Evolutionary conservation across 2,113 vertebrate species (phyloP).

Genomic region (Equus quagga): DNA sequence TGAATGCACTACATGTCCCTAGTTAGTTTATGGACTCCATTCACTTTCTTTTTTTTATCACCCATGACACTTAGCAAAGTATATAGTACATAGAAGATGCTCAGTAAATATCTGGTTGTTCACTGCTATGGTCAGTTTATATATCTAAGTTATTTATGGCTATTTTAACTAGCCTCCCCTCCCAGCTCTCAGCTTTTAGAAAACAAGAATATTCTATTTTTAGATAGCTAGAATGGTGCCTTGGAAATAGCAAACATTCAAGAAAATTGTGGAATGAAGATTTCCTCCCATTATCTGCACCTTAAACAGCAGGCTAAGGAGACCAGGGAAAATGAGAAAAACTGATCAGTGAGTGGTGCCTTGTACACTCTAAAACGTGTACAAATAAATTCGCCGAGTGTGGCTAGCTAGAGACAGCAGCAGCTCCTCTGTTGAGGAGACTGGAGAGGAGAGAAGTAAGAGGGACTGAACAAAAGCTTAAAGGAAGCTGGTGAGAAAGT

Average conservation of each 20-base stretch:
- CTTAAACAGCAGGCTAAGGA: neutral
- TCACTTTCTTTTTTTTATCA: neutral
- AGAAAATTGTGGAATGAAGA: neutral
- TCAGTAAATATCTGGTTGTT: neutral
- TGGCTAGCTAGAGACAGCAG: neutral
- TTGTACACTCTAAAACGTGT: neutral
- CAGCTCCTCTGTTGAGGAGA: neutral
- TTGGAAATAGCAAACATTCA: neutral
- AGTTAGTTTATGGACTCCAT: neutral
- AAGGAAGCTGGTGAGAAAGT: neutral
- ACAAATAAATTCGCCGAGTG: neutral
- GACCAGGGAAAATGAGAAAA: neutral
- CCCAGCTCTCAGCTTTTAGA: neutral
- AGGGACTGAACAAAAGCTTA: neutral
- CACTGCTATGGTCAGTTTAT: neutral
- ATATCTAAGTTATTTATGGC: neutral
- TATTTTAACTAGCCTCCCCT: neutral
- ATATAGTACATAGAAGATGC: neutral
- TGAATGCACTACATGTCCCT: neutral
- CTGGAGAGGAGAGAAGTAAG: neutral
- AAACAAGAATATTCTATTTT: constrained; percentile 20
- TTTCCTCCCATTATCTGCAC: neutral
- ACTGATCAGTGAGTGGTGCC: neutral
- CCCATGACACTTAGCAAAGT: neutral
- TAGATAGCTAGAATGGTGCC: neutral